Evolutionary conservation across 2,888 invertebrate species (phyloP).

Genomic region (Drosophila robusta): DNA sequence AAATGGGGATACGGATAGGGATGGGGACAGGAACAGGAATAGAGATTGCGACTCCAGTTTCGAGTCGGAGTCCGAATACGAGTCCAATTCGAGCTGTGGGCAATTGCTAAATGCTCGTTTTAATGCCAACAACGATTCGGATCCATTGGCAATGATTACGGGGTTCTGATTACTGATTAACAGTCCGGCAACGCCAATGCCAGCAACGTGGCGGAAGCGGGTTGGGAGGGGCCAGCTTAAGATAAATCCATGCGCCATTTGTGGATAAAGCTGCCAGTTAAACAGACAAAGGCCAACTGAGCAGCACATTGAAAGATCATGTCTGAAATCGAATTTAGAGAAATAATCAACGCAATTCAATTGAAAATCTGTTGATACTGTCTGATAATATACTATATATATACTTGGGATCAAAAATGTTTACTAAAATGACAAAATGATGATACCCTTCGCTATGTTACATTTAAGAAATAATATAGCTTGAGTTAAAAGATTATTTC

Average conservation of each 20-base stretch:
- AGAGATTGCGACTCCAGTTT: no score
- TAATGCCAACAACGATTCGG: conserved; percentile 48
- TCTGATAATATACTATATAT: no score
- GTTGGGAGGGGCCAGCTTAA: neutral
- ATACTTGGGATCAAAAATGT: no score
- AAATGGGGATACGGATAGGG: neutral
- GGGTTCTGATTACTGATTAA: conserved; percentile 63
- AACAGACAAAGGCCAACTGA: neutral
- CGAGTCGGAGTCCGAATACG: neutral
- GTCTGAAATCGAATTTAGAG: no score
- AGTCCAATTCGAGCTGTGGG: conserved; percentile 11
- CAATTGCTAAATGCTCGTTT: conserved; percentile 43
- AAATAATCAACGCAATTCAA: no score
- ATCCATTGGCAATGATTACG: conserved; percentile 59
- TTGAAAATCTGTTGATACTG: no score
- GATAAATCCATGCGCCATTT: conserved; percentile 33
- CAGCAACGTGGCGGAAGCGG: neutral
- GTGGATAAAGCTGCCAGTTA: neutral
- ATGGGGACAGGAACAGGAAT: neutral
- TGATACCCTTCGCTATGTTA: no score
- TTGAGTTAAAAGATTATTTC: no score
- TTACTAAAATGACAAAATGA: no score
- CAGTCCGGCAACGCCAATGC: conserved; percentile 22
- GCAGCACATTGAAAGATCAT: no score
- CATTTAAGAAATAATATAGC: no score